Base-by-base conservation (phyloP, 1,140 invertebrate species). In the Drosophila rufa region DNA sequence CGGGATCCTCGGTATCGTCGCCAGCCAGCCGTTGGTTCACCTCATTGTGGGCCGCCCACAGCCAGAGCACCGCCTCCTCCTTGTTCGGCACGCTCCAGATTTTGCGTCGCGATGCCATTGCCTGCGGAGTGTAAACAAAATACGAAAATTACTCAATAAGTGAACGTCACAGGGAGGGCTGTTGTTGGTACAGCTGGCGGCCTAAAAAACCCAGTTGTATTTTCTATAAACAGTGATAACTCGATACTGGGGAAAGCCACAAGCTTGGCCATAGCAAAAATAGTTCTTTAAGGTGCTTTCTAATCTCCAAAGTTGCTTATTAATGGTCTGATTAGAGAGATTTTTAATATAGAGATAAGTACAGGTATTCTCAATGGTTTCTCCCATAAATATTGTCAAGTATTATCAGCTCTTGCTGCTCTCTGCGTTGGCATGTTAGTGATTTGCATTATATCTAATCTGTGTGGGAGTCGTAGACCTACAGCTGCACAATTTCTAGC, bases 41-140 rank as follows among this genome's bases (percentile, higher is more conserved):
- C 93, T 96, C 95, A 93, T 99, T 99, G 91, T 99, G 98, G 2
- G 97, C 96, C 59, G 94, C 94, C 99, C 99, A 99, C 3, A 99
- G 93, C 98, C 98, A 99, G 8, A 99, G 83, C 1, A 99, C 95
- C 19, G 96, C 95, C 50, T 98, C 96, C 55, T 97, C 94, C 67
- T 95, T 94, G 47, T 94, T 95, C 25, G 94, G 93, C 0, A 98
- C 95, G 68, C 96, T 94, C 71, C 94, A 94, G 59, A 97, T 94
- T 79, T 96, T 94, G 56, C 95, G 95, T 77, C 93, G 92, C 27
- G 94, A 87, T 33, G 97, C 95, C 97, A 98, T 98, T 73, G 94
- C 92, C 86, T 93, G 62, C 4, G 70, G 61, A 57, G 9, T 3
- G 36, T 50, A 64, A 51, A 77, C 22, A 66, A 51, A 42, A 9